A percentile compares a stretch with the other conserved stretches of the same genome.
Conservation (phyloP, 2,888 invertebrate genomes). For the Gymnoscelis rufifasciata region DNA sequence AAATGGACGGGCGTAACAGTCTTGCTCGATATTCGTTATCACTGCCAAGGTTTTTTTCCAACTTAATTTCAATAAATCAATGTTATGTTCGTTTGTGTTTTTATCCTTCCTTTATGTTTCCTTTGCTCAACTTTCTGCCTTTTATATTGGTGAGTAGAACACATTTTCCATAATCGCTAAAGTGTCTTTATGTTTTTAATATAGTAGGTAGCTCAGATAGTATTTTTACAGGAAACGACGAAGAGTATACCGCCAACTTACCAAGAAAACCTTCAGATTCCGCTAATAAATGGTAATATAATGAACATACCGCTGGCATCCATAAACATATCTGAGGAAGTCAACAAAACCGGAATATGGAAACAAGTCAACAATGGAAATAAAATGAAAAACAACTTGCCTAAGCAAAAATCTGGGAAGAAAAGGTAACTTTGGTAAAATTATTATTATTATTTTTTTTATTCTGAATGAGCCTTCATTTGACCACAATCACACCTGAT, state of each 20-base stretch:
- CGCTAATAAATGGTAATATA: slow-evolving; percentile 91
- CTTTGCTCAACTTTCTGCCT: slow-evolving; percentile 34
- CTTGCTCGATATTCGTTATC: neutral
- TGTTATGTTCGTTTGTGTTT: slow-evolving; percentile 44
- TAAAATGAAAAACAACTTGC: slow-evolving; percentile 62
- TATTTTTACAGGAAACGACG: slow-evolving; percentile 62
- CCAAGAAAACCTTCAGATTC: slow-evolving; percentile 89
- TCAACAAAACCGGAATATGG: slow-evolving; percentile 96
- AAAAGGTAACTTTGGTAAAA: no score
- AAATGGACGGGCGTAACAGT: neutral
- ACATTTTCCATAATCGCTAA: slow-evolving; percentile 22
- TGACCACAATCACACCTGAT: no score
- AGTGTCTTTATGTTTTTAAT: slow-evolving; percentile 17
- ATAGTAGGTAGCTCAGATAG: slow-evolving; percentile 34
- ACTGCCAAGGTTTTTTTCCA: slow-evolving; percentile 15
- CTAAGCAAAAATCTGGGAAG: slow-evolving; percentile 62
- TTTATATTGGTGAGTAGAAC: slow-evolving; percentile 37
- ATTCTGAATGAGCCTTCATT: no score
- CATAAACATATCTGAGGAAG: slow-evolving; percentile 95
- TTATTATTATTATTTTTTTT: no score
- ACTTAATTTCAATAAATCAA: slow-evolving; percentile 47
- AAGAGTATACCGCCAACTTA: slow-evolving; percentile 73
- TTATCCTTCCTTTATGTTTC: slow-evolving; percentile 24
- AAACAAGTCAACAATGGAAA: slow-evolving; percentile 90
- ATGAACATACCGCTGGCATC: slow-evolving; percentile 92